Percentiles rank a stretch among this genome's conserved stretches.
These are phyloP conservation scores for Alauda arvensis DNA, from an alignment of 2,797 vertebrate species.

Conservation along the genomic window DNA sequence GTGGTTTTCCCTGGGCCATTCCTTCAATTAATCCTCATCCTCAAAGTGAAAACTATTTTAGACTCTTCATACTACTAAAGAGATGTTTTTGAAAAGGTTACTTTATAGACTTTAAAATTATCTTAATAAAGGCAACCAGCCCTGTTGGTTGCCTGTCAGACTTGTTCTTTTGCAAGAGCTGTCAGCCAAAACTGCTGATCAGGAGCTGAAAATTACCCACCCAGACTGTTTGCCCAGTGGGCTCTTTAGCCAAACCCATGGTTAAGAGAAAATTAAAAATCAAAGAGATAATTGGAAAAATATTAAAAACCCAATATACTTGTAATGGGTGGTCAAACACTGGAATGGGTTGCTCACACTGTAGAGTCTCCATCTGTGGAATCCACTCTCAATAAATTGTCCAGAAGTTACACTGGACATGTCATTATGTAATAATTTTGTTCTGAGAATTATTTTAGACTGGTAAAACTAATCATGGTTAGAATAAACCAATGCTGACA, in stretches of 20 bases:
- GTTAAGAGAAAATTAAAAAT: not conserved
- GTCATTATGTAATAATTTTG: not conserved
- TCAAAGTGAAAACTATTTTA: not conserved
- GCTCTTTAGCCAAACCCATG: not conserved
- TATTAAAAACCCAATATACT: not conserved
- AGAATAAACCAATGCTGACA: not conserved
- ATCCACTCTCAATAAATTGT: not conserved
- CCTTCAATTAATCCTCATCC: not conserved
- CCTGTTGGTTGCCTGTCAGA: not conserved
- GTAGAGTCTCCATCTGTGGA: not conserved
- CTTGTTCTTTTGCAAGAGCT: not conserved
- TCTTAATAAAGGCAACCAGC: not conserved
- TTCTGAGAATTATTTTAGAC: not conserved
- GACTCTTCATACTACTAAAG: not conserved
- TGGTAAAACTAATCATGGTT: not conserved
- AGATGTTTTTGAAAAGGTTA: not conserved
- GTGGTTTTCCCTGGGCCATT: not conserved
- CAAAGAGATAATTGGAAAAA: not conserved
- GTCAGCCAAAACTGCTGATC: not conserved
- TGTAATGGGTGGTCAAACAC: not conserved
- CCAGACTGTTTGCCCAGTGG: not conserved
- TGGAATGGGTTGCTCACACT: not conserved
- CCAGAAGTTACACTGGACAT: not conserved
- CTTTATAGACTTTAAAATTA: not conserved
- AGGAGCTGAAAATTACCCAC: not conserved